Conservation (phyloP, 2,888 invertebrate species). For the Heliconius hortense region DNA sequence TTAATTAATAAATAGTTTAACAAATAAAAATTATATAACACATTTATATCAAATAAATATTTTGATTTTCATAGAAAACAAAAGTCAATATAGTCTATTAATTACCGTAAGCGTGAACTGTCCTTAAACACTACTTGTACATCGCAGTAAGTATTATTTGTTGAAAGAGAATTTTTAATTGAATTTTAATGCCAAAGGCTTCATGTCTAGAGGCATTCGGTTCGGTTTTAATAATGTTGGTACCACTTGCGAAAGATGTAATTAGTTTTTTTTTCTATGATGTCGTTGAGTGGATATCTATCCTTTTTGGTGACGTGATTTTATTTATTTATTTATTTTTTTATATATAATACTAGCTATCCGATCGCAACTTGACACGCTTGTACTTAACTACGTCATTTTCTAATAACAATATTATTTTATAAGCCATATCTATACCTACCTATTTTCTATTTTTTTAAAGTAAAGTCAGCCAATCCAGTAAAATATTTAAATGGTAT, state of each 20-base stretch:
- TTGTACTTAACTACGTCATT: too few relatives aligned
- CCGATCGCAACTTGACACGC: too few relatives aligned
- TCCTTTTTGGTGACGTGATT: background rate
- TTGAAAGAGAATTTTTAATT: slow-evolving; percentile 20
- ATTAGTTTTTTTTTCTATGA: slow-evolving; percentile 11
- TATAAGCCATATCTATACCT: too few relatives aligned
- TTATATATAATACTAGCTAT: too few relatives aligned
- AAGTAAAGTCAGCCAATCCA: too few relatives aligned
- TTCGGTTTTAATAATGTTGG: slow-evolving; percentile 9
- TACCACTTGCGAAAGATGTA: slow-evolving; percentile 7
- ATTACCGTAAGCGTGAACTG: slow-evolving; percentile 16
- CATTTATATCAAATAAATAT: background rate
- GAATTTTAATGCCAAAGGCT: slow-evolving; percentile 16
- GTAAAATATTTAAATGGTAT: too few relatives aligned
- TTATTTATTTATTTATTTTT: background rate
- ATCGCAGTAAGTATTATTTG: slow-evolving; percentile 18
- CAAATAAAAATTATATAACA: background rate
- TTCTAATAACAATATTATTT: too few relatives aligned
- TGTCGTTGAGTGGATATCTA: slow-evolving; percentile 1
- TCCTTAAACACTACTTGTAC: slow-evolving; percentile 14
- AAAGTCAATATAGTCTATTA: background rate
- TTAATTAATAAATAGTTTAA: too few relatives aligned
- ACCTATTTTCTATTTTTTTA: too few relatives aligned
- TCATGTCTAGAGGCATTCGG: slow-evolving; percentile 14
- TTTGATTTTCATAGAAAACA: background rate